Evolutionary conservation across 2,113 vertebrate species (phyloP), one percentile per base, ranked within the genome.

Genomic region (Odontophorus gujanensis): DNA sequence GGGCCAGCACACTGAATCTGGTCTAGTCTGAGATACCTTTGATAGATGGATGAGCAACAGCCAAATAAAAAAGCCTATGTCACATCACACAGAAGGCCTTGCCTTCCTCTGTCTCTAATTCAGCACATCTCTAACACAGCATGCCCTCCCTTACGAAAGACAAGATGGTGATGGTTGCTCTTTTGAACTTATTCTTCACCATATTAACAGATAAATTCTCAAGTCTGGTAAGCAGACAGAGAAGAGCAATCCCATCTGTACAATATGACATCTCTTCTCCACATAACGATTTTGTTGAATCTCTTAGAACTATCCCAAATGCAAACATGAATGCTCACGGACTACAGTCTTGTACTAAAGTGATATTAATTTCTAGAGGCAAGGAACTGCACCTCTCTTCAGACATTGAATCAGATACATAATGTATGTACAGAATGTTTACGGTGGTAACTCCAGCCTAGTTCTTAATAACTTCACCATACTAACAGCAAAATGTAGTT

Each of bases 361-460:
- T 77, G 59, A 58, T 74, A 76, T 85, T 83, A 80, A 90, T 90
- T 92, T 81, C 83, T 85, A n/a, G 59, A 88, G 55, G 62, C 40
- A 80, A 74, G 10, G 7, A 45, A 21, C 26, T 45, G 13, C 76
- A 7, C 28, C 74, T 74, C 42, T 71, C 34, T 74, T 81, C 16
- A 73, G 45, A 47, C 92, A 34, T 34, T 71, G 65, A 69, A 67
- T 28, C 50, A 62, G 59, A 77, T 15, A 59, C 4, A 10, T 66
- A 81, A 58, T 34, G 20, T 4, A 24, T 40, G 40, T 40, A n/a
- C 32, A 77, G 40, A 53, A 61, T 38, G 42, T 28, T 62, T 34
- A 62, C 32, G 74, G 38, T 32, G 50, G 17, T 71, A 81, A 67
- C 58, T 75, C 48, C 58, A 51, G 24, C 9, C 9, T 63, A 7